These are phyloP conservation scores for Chirona hameri DNA, from an alignment of 2,888 invertebrate species.

Conservation along the genomic window DNA sequence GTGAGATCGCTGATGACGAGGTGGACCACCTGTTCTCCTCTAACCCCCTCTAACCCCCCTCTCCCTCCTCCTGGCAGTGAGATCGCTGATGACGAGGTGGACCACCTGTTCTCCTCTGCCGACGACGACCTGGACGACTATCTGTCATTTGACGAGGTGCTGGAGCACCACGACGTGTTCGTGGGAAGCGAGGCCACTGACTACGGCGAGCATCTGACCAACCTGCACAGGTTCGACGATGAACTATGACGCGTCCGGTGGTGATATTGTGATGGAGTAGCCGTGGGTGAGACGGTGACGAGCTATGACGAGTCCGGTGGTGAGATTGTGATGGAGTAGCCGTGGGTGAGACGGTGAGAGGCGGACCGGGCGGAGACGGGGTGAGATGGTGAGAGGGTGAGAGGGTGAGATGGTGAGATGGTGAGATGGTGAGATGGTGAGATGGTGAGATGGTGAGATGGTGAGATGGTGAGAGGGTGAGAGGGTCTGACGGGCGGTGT, in stretches of 20 bases:
- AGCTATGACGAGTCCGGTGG: constrained; percentile 56
- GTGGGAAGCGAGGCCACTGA: constrained; percentile 90
- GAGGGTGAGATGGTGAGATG: too few species aligned
- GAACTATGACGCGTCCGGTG: constrained; percentile 59
- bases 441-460: too few species aligned
- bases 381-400: not conserved
- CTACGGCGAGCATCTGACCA: constrained; percentile 77
- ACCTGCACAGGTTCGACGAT: constrained; percentile 71
- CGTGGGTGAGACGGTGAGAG: constrained; percentile 56
- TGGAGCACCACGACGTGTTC: constrained; percentile 79
- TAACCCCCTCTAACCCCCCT: not conserved
- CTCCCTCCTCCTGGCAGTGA: constrained; percentile 56
- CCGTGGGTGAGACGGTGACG: constrained; percentile 60
- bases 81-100: constrained; percentile 83
- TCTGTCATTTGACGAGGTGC: constrained; percentile 73
- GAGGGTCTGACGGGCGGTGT: too few species aligned
- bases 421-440: too few species aligned
- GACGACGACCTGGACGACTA: constrained; percentile 80
- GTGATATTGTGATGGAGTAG: not conserved
- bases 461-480: not conserved
- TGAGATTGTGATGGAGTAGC: not conserved
- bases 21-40: constrained; percentile 53
- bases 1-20: constrained; percentile 84
- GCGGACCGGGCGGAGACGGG: constrained; percentile 60
- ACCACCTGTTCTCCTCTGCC: constrained; percentile 78